These are phyloP conservation scores for Rhineura floridana DNA, from an alignment of 2,113 vertebrate genomes.

Conservation along the genomic window DNA sequence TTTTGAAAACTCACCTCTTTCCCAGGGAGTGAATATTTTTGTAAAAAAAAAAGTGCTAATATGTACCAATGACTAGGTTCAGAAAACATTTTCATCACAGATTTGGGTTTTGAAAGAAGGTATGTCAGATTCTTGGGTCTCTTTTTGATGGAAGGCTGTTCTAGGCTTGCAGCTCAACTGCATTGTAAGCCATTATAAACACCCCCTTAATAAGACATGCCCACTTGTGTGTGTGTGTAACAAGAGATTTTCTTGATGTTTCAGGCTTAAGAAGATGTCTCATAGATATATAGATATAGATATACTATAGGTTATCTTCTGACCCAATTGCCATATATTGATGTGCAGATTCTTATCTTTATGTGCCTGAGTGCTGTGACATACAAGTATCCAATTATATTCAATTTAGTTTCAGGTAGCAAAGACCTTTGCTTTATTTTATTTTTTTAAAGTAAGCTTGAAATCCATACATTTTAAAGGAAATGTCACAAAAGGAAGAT, in stretches of 20 bases:
- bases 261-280: slow-evolving; percentile 68
- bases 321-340: slow-evolving; percentile 73
- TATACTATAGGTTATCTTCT: slow-evolving; percentile 66
- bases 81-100: slow-evolving; percentile 45
- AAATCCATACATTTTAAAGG: slow-evolving; percentile 69
- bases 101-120: slow-evolving; percentile 46
- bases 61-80: slow-evolving; percentile 26
- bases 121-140: slow-evolving; percentile 65
- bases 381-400: slow-evolving; percentile 75
- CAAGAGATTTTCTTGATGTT: slow-evolving; percentile 67
- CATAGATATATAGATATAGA: not conserved
- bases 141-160: slow-evolving; percentile 64
- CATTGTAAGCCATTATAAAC: slow-evolving; percentile 67
- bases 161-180: slow-evolving; percentile 47
- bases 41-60: no score
- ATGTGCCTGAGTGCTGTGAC: slow-evolving; percentile 68
- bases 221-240: slow-evolving; percentile 60
- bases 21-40: no score
- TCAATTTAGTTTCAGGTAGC: slow-evolving; percentile 69
- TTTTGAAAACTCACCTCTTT: not conserved
- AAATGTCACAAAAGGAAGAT: slow-evolving; percentile 67
- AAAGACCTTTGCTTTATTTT: slow-evolving; percentile 68
- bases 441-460: slow-evolving; percentile 16
- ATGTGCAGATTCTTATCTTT: slow-evolving; percentile 72
- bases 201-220: slow-evolving; percentile 71